Percentiles rank a stretch among this genome's conserved stretches.
phyloP scores from a whole-genome alignment of 2,797 vertebrate species.

The Podarcis lilfordi region DNA sequence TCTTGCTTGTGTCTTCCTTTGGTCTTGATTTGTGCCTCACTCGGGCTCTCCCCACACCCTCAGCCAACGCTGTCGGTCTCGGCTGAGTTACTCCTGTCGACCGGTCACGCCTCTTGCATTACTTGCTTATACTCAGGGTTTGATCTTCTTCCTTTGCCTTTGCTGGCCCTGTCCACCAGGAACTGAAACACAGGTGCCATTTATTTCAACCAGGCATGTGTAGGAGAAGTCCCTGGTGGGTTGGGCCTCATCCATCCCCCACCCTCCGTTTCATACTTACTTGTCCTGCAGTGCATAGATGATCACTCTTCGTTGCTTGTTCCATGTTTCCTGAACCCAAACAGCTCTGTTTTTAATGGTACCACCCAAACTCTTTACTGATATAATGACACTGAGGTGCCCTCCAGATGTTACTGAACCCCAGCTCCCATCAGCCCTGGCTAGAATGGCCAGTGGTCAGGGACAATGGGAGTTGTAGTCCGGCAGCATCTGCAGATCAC shows the following conservation, averaged over 20 bases:
- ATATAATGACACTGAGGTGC: neutral
- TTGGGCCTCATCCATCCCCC: neutral
- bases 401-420: neutral
- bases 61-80: neutral
- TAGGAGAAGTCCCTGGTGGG: neutral
- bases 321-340: neutral
- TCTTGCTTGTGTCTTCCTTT: neutral
- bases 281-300: neutral
- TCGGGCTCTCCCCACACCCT: neutral
- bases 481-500: neutral
- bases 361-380: neutral
- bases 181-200: neutral
- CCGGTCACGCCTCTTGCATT: neutral
- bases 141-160: slow-evolving; percentile 13
- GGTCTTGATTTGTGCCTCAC: neutral
- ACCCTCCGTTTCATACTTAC: neutral
- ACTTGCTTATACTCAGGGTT: slow-evolving; percentile 37
- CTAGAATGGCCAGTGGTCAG: neutral
- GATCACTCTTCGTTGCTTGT: neutral
- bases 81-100: slow-evolving; percentile 9
- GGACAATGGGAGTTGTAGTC: neutral
- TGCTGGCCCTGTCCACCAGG: neutral
- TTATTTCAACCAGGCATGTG: neutral
- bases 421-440: neutral
- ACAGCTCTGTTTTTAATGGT: neutral